Percentiles rank a stretch among this genome's conserved stretches.
phyloP scores from a whole-genome alignment of 2,888 invertebrate species.

The Dendrolimus pini region DNA sequence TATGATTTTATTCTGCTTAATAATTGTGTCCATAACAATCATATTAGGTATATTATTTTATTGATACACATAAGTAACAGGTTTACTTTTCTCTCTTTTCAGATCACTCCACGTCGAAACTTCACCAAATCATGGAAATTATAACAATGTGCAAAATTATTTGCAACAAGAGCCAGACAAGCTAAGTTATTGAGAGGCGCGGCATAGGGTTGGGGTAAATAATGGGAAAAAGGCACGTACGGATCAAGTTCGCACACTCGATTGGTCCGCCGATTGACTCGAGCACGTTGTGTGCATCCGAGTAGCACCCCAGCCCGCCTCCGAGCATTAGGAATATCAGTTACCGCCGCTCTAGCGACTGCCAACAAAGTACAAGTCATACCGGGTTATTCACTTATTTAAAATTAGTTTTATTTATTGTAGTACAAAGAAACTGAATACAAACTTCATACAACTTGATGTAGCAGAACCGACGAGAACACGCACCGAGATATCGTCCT shows the following conservation, averaged over 20 bases:
- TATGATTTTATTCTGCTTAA: constrained; percentile 25
- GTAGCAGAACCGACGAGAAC: constrained; percentile 40
- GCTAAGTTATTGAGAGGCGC: constrained; percentile 45
- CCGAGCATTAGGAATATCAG: constrained; percentile 49
- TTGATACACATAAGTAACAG: background rate
- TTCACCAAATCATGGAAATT: constrained; percentile 37
- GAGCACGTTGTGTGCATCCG: constrained; percentile 45
- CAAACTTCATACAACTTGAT: constrained; percentile 35
- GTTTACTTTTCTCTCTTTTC: constrained; percentile 36
- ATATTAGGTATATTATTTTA: background rate
- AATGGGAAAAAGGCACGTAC: constrained; percentile 73
- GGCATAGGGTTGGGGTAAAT: constrained; percentile 58
- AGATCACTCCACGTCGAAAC: constrained; percentile 30
- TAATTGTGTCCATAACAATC: background rate
- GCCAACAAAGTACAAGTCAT: constrained; percentile 76
- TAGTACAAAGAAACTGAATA: constrained; percentile 62
- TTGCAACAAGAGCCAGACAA: constrained; percentile 28
- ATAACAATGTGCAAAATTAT: constrained; percentile 21
- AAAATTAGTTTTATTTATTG: constrained; percentile 65
- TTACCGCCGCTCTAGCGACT: constrained; percentile 73
- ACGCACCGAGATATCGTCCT: constrained; percentile 46
- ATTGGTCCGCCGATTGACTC: constrained; percentile 66
- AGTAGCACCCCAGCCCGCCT: constrained; percentile 52
- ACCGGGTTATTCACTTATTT: constrained; percentile 66
- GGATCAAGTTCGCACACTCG: constrained; percentile 70